Evolutionary conservation across 2,888 invertebrate species (phyloP).

Genomic region (Drosophila multiciliata): DNA sequence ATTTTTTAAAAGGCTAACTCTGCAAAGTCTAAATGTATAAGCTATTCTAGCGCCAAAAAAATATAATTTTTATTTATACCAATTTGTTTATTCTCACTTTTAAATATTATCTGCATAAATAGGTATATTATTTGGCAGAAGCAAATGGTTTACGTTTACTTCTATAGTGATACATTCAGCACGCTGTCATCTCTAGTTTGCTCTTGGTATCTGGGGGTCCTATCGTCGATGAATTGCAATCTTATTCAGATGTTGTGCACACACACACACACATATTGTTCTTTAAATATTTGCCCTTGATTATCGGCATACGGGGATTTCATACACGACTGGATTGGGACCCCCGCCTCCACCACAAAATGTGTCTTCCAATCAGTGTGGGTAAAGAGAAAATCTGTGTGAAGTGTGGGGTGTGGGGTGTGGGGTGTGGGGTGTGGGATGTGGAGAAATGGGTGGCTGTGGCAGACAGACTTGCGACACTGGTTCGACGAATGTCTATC

Average conservation of each 20-base stretch:
- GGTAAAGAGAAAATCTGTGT: background rate
- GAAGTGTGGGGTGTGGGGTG: background rate
- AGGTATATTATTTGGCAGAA: background rate
- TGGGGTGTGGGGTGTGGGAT: background rate
- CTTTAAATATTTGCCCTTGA: slow-evolving; percentile 84
- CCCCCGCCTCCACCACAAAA: slow-evolving; percentile 20
- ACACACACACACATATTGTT: slow-evolving; percentile 48
- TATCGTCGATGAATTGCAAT: slow-evolving; percentile 25
- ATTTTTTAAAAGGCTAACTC: background rate
- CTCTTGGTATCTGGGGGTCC: background rate
- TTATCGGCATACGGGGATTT: slow-evolving; percentile 73
- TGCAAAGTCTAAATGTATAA: background rate
- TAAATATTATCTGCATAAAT: background rate
- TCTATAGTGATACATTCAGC: background rate
- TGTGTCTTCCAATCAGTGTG: slow-evolving; percentile 52
- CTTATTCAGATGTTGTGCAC: slow-evolving; percentile 52
- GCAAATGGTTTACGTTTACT: background rate
- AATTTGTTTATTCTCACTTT: background rate
- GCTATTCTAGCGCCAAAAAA: background rate
- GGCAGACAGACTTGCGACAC: slow-evolving; percentile 57
- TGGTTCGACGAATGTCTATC: slow-evolving; percentile 51
- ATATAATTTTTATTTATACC: background rate
- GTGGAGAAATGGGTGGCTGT: slow-evolving; percentile 16
- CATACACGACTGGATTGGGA: slow-evolving; percentile 48
- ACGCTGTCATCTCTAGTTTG: slow-evolving; percentile 10